Base-by-base conservation (phyloP, 1,140 invertebrate genomes). In the Neodiprion pinetum region DNA sequence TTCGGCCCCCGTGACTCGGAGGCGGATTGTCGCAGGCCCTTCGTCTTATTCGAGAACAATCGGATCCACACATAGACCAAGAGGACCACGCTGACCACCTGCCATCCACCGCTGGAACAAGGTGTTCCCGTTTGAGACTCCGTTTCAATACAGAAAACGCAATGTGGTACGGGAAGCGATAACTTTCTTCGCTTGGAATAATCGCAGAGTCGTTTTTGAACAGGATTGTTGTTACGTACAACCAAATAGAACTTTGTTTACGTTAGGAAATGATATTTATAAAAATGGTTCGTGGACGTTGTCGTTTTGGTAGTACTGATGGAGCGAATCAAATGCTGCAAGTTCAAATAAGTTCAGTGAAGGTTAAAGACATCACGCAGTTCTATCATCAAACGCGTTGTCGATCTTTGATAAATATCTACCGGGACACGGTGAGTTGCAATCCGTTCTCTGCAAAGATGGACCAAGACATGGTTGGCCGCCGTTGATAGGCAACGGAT, bases 31-130 rank as follows among this genome's bases (percentile, higher is more conserved):
- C 89, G 80, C 95, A 96, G 48, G 93, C 90, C 75, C 95, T 82
- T 76, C 93, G 90, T 76, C 94, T 89, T 70, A 92, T 91, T 86
- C 95, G 94, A 74, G 91, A 89, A 82, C 94, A 96, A 84, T 96
- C 95, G n/a, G 92, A 87, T 74, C 93, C 93, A 80, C 95, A 96
- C 67, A 92, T 91, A 5, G 94, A 95, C 94, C 95, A 96, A 40
- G 92, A 90, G 9, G 93, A 93, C 95, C 95, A 96, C 12, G 91
- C 80, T 1, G 93, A 92, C 95, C 95, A 96, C 14, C 92, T 83
- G 48, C 74, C 74, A 75, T 75, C 74, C 50, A 75, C 71, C 70
- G 71, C 74, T 75, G 74, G 21, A 75, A 69, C 74, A 69, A 67
- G 48, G 61, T 61, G 53, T 17, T 61, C n/a, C 53, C 5, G 9